These are phyloP conservation scores for Drosophila yakuba DNA, from an alignment of 1,140 invertebrate genomes.

Conservation along the genomic window DNA sequence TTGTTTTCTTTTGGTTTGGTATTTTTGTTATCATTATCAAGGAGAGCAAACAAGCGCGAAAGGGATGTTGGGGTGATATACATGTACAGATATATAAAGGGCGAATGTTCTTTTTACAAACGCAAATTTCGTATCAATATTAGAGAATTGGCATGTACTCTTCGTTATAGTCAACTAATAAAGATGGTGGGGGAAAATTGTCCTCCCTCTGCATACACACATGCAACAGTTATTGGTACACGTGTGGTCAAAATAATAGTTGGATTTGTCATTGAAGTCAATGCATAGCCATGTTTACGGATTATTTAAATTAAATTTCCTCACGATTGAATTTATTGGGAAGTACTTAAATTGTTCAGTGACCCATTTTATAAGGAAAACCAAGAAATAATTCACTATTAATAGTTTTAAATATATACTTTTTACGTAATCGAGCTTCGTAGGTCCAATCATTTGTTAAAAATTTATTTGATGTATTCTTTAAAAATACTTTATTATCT, in stretches of 20 bases:
- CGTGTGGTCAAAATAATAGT: background rate
- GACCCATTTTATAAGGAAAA: too few relatives aligned
- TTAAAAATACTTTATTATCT: background rate
- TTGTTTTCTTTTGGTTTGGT: conserved; percentile 35
- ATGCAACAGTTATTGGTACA: conserved; percentile 26
- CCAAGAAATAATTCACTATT: too few relatives aligned
- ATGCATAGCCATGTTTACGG: too few relatives aligned
- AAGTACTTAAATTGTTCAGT: too few relatives aligned
- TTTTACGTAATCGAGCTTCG: too few relatives aligned
- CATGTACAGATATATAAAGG: conserved; percentile 4
- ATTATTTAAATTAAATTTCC: too few relatives aligned
- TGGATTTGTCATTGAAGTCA: background rate
- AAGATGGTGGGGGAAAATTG: conserved; percentile 34
- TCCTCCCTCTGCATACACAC: conserved; percentile 38
- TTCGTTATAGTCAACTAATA: conserved; percentile 30
- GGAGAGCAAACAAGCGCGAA: conserved; percentile 59
- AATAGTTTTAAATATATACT: too few relatives aligned
- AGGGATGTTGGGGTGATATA: conserved; percentile 24
- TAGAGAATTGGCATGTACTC: conserved; percentile 44
- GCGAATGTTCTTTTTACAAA: conserved; percentile 35
- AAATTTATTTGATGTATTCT: background rate
- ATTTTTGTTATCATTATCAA: conserved; percentile 56
- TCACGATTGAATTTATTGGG: too few relatives aligned
- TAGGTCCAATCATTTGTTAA: background rate
- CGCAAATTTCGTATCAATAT: conserved; percentile 24